Conservation (phyloP, 2,888 invertebrate species). For the Tetragonisca angustula region DNA sequence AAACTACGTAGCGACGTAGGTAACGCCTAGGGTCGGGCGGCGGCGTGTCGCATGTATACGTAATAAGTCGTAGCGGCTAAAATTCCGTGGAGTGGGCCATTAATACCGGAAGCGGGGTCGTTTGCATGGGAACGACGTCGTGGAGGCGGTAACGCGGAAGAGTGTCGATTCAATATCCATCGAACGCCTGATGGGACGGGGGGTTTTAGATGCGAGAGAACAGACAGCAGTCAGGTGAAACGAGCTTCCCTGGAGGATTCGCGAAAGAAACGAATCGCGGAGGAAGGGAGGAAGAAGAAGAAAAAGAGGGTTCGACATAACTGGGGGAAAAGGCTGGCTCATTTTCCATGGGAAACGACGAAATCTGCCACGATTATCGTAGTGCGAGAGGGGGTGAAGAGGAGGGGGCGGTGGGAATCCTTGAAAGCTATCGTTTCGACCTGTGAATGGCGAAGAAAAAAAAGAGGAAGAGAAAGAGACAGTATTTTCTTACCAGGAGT, state of each 20-base stretch:
- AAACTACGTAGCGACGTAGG: background rate
- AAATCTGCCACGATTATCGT: constrained; percentile 42
- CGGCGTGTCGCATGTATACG: constrained; percentile 29
- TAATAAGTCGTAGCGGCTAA: constrained; percentile 33
- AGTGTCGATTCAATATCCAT: constrained; percentile 62
- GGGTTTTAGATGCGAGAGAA: constrained; percentile 10
- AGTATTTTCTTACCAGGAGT: background rate
- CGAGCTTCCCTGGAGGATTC: constrained; percentile 23
- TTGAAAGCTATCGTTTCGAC: constrained; percentile 16
- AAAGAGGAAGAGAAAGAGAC: too few species aligned
- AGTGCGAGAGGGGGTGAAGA: background rate
- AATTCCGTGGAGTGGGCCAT: constrained; percentile 39
- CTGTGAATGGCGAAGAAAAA: background rate
- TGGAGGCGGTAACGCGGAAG: constrained; percentile 34
- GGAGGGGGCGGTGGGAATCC: background rate
- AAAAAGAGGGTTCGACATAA: background rate
- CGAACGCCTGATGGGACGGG: constrained; percentile 34
- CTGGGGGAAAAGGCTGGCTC: constrained; percentile 19
- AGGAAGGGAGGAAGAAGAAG: background rate
- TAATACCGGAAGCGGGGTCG: constrained; percentile 47
- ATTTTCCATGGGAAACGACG: constrained; percentile 17
- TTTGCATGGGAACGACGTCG: constrained; percentile 62
- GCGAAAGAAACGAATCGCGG: background rate
- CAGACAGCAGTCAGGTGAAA: constrained; percentile 42
- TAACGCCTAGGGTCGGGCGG: background rate